A percentile compares a stretch with the other conserved stretches of the same genome.
Conservation (phyloP, 2,113 vertebrate genomes). For the Microcebus jonahi region DNA sequence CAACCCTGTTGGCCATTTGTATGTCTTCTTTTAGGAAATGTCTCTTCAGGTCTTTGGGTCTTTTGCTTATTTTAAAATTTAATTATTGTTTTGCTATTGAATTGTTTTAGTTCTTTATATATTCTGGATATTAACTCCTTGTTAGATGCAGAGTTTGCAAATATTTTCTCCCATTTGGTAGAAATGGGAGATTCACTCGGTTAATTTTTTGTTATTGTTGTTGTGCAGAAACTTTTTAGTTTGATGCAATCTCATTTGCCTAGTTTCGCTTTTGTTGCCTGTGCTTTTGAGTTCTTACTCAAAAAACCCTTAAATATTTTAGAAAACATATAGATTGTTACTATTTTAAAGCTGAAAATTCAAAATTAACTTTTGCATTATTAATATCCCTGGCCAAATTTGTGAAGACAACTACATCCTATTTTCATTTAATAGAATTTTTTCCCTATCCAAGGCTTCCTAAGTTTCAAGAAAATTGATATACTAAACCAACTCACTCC, state of each 20-base stretch:
- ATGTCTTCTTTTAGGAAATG: background rate
- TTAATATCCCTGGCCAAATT: background rate
- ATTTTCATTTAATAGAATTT: background rate
- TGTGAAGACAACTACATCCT: background rate
- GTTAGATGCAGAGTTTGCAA: background rate
- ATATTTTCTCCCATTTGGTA: background rate
- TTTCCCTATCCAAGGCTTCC: background rate
- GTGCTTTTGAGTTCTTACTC: background rate
- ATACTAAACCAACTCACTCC: background rate
- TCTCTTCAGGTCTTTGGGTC: background rate
- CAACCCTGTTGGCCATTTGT: too few relatives aligned
- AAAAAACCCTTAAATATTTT: background rate
- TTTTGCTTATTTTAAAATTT: too few relatives aligned
- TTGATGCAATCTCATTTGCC: background rate
- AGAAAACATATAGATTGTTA: background rate
- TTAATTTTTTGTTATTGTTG: background rate
- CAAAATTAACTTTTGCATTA: slow-evolving; percentile 24
- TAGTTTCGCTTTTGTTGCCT: background rate
- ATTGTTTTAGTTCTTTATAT: background rate
- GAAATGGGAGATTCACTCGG: background rate
- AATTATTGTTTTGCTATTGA: background rate
- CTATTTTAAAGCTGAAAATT: background rate
- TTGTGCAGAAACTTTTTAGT: background rate
- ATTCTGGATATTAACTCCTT: background rate
- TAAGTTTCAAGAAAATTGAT: slow-evolving; percentile 45